Evolutionary conservation across 2,113 vertebrate species (phyloP).

Genomic region (Chaetura pelagica): DNA sequence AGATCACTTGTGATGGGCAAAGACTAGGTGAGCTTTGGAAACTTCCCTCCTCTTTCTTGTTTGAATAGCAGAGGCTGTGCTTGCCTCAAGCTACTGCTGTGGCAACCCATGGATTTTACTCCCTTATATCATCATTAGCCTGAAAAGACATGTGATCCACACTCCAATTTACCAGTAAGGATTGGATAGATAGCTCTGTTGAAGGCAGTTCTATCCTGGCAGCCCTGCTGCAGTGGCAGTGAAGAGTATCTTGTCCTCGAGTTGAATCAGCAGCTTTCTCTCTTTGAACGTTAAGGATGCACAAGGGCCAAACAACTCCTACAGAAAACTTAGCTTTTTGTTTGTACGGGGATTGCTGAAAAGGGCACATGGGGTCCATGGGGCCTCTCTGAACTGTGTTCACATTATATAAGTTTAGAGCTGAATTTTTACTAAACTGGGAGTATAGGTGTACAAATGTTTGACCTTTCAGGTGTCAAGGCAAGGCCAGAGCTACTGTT

Average conservation of each 20-base stretch:
- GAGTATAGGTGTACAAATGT: too few species aligned
- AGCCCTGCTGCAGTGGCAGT: not conserved
- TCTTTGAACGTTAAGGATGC: not conserved
- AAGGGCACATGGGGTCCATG: not conserved
- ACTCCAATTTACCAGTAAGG: conserved; percentile 46
- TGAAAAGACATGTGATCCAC: not conserved
- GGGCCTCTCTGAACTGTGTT: not conserved
- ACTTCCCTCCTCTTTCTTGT: not conserved
- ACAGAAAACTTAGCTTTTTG: not conserved
- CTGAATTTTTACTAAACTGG: too few species aligned
- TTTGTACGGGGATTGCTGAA: not conserved
- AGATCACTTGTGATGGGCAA: not conserved
- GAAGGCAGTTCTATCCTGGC: conserved; percentile 13
- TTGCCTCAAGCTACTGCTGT: conserved; percentile 28
- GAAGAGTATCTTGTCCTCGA: not conserved
- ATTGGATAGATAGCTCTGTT: conserved; percentile 2
- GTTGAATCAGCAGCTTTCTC: not conserved
- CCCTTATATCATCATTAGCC: conserved; percentile 51
- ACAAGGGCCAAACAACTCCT: not conserved
- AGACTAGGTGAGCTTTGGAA: not conserved
- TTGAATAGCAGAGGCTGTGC: not conserved
- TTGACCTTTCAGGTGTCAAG: too few species aligned
- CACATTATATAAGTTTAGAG: not conserved
- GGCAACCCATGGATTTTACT: not conserved
- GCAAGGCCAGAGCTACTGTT: too few species aligned